phyloP scores from a whole-genome alignment of 2,888 invertebrate species.

The Eupithecia subfuscata region DNA sequence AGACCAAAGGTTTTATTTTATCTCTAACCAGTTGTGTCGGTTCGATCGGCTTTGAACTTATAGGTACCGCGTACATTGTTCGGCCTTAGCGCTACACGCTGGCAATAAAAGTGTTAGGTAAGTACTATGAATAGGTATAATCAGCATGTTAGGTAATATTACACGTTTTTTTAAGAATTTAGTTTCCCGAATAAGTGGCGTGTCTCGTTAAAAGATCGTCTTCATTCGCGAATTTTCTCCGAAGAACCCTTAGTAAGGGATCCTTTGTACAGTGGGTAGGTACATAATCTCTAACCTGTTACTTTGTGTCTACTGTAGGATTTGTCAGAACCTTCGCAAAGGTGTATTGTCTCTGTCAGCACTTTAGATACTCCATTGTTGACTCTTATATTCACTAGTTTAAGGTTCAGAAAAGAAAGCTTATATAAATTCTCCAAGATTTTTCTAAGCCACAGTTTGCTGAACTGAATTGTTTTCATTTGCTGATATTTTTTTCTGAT shows the following conservation, averaged over 20 bases:
- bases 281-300: conserved; percentile 51
- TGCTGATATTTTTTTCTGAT: background rate
- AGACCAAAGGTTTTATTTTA: background rate
- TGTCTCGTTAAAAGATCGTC: background rate
- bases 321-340: conserved; percentile 44
- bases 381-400: background rate
- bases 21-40: background rate
- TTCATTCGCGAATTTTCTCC: background rate
- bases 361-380: background rate
- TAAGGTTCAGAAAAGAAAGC: background rate
- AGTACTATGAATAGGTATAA: background rate
- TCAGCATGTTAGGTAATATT: background rate
- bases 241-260: conserved; percentile 33
- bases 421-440: background rate
- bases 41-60: background rate
- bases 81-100: background rate
- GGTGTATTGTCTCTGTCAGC: conserved; percentile 39
- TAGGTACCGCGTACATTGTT: background rate
- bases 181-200: background rate
- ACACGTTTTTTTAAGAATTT: background rate
- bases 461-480: background rate
- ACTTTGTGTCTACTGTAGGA: conserved; percentile 44
- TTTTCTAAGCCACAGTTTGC: background rate
- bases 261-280: background rate
- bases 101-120: background rate